Evolutionary conservation across 2,797 vertebrate species (phyloP).

Genomic region (Spinus olivaceus): DNA sequence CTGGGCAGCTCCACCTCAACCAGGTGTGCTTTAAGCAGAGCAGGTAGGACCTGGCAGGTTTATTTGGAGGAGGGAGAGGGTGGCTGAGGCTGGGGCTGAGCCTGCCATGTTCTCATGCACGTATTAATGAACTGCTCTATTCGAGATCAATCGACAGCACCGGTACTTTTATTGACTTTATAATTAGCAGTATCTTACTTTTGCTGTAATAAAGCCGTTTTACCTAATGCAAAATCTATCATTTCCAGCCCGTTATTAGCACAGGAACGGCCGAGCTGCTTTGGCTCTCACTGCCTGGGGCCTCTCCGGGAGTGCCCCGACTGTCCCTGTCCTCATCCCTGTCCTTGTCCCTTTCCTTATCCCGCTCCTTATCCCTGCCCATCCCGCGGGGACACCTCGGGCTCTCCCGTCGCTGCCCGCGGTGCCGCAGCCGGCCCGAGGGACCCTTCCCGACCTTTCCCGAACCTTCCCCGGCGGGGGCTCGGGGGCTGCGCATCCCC

Average conservation of each 20-base stretch:
- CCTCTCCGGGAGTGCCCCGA: not conserved
- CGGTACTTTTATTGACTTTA: not conserved
- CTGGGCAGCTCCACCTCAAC: not conserved
- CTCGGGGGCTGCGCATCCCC: not conserved
- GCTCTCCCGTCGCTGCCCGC: not conserved
- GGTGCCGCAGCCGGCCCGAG: too few relatives aligned
- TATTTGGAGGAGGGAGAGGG: conserved; percentile 7
- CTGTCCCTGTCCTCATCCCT: not conserved
- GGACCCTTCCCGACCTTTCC: not conserved
- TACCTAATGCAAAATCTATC: conserved; percentile 29
- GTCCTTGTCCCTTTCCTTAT: not conserved
- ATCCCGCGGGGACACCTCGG: not conserved
- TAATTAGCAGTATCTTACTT: conserved; percentile 63
- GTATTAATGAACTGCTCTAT: conserved; percentile 41
- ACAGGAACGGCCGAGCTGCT: fast-evolving
- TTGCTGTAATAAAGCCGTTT: conserved; percentile 34
- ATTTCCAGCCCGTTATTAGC: not conserved
- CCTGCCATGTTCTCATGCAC: conserved; percentile 16
- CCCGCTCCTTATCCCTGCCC: not conserved
- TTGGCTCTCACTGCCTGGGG: not conserved
- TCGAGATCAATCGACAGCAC: conserved; percentile 14
- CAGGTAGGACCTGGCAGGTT: not conserved
- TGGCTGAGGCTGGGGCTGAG: not conserved
- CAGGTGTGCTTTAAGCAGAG: conserved; percentile 19
- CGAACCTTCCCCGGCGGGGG: not conserved